These are phyloP conservation scores for Allygus modestus DNA, from an alignment of 2,888 invertebrate species.

Conservation along the genomic window DNA sequence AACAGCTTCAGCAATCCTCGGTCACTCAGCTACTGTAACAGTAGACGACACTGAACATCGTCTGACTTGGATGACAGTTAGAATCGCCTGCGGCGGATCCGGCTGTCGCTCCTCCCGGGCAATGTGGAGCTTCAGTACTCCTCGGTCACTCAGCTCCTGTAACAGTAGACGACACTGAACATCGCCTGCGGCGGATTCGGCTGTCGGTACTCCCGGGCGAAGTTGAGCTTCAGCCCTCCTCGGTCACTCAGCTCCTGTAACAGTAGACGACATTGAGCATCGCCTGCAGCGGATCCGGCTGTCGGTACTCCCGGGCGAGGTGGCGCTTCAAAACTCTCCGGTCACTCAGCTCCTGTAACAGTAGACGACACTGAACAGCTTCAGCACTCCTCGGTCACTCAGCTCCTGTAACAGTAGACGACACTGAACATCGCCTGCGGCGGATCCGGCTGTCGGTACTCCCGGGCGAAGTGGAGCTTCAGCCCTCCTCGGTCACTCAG, in stretches of 20 bases:
- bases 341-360: too few relatives aligned
- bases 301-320: too few relatives aligned
- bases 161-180: conserved; percentile 62
- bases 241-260: conserved; percentile 75
- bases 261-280: too few relatives aligned
- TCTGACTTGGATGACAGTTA: too few relatives aligned
- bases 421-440: too few relatives aligned
- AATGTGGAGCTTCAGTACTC: conserved; percentile 74
- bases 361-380: neutral
- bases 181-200: conserved; percentile 66
- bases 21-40: conserved; percentile 73
- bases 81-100: conserved; percentile 66
- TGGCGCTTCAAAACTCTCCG: too few relatives aligned
- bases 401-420: too few relatives aligned
- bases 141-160: conserved; percentile 75
- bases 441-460: too few relatives aligned
- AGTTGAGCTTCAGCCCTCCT: conserved; percentile 74
- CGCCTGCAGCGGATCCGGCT: too few relatives aligned
- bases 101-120: conserved; percentile 62
- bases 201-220: conserved; percentile 63
- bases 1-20: conserved; percentile 73
- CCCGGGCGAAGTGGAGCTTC: too few relatives aligned
- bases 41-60: conserved; percentile 71
- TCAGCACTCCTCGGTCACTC: too few relatives aligned
- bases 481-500: too few relatives aligned